Evolutionary conservation across 2,797 vertebrate genomes (phyloP), one percentile per base, ranked within the genome.

Genomic region (Intellagama lesueurii): DNA sequence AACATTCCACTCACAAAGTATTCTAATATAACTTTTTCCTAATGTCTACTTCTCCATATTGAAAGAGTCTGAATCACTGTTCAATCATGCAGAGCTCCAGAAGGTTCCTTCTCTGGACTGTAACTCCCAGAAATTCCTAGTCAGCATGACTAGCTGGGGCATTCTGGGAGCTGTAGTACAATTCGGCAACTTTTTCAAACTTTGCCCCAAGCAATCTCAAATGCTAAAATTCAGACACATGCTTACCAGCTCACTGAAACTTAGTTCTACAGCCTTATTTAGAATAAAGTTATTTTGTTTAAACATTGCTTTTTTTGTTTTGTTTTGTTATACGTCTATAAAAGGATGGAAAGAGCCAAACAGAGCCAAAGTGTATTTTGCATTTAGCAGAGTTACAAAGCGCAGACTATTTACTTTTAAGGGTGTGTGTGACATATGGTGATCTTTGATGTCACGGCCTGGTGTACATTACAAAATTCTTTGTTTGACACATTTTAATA

Each of bases 381-480:
- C 89, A 93, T 93, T 93, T 93, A 89, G 75, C 81, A 95, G 3
- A 40, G 86, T 88, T 49, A 81, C 79, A 93, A 96, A 95, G 89
- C 92, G 94, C 0, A 12, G 60, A 70, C 56, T 89, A 86, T 47
- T 75, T 87, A 11, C 81, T 92, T 66, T 93, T 82, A 68, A 86
- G 66, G 64, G 94, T 91, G 72, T 7, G 24, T 83, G 81, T 66
- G 77, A 12, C 77, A 49, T 87, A 77, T 6, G 26, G 52, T 90
- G 2, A 52, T n/a, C 78, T 72, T 88, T 81, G 88, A 84, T 30
- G 73, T 88, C 4, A 30, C 0, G 60, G 32, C 80, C 52, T 88
- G 69, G 91, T 52, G 26, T 30, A 89, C 26, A 60, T 1, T 60
- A 12, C 80, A 88, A 77, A 83, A 68, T 4, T 81, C 8, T 76